Conservation (phyloP, 2,113 vertebrate genomes). For the Stegostoma tigrinum region DNA sequence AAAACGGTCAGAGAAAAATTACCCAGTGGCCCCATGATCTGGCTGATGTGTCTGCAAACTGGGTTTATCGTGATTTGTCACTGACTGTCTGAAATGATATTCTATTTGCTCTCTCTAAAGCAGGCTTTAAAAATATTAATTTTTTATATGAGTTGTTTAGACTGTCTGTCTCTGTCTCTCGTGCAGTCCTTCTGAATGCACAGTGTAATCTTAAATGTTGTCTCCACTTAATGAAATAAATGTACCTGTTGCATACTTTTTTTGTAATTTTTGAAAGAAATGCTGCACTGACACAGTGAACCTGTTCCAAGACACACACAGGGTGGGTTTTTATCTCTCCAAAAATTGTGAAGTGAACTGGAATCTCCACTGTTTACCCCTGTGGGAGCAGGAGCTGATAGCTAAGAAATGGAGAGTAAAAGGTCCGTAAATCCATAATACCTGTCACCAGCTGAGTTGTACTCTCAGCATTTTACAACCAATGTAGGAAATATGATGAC, state of each 20-base stretch:
- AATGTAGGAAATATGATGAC: too few species aligned
- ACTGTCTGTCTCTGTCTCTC: background rate
- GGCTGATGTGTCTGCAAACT: background rate
- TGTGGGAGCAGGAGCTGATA: background rate
- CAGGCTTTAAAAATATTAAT: conserved; percentile 12
- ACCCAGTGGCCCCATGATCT: background rate
- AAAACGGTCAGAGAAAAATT: background rate
- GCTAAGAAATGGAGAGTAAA: background rate
- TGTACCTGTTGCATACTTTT: background rate
- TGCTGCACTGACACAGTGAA: background rate
- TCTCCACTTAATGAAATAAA: conserved; percentile 29
- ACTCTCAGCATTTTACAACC: too few species aligned
- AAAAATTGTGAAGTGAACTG: background rate
- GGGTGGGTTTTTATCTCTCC: background rate
- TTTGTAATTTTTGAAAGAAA: background rate
- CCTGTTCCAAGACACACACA: background rate
- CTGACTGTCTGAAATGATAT: background rate
- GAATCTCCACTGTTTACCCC: background rate
- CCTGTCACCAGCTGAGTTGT: background rate
- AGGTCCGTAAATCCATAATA: background rate
- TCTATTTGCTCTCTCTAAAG: background rate
- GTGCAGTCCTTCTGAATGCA: background rate
- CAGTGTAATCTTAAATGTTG: background rate
- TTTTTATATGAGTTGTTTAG: conserved; percentile 23
- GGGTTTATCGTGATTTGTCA: background rate